Evolutionary conservation across 2,888 invertebrate genomes (phyloP).

Genomic region (Sabatieria punctata): DNA sequence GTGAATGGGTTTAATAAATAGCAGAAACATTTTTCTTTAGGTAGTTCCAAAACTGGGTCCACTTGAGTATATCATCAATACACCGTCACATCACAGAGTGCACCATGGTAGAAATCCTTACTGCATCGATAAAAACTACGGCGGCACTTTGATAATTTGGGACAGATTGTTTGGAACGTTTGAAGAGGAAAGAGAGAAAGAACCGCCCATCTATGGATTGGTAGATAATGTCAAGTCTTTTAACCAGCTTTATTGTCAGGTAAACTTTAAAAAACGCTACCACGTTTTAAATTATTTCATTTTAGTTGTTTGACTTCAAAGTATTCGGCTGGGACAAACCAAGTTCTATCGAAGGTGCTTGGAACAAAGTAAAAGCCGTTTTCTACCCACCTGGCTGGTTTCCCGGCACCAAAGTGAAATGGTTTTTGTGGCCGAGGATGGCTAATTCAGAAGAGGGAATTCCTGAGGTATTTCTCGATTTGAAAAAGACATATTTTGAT

Average conservation of each 20-base stretch:
- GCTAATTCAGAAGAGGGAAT: conserved; percentile 57
- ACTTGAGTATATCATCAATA: not conserved
- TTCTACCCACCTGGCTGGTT: conserved; percentile 76
- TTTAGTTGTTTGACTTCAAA: conserved; percentile 54
- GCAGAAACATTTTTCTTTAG: not conserved
- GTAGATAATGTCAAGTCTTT: not conserved
- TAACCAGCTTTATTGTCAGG: not conserved
- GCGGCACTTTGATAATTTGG: no score
- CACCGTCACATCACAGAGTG: not conserved
- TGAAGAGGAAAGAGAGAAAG: not conserved
- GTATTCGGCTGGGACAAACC: conserved; percentile 48
- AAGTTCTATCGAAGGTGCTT: conserved; percentile 42
- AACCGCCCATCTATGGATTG: not conserved
- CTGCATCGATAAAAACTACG: not conserved
- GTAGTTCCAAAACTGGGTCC: not conserved
- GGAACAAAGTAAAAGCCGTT: conserved; percentile 50
- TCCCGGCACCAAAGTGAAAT: conserved; percentile 43
- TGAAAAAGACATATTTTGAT: no score
- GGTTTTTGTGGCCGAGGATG: conserved; percentile 40
- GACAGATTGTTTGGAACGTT: not conserved
- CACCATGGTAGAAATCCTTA: not conserved
- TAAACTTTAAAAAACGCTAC: not conserved
- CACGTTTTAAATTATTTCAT: not conserved
- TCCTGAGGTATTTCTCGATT: no score
- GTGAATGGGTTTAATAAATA: not conserved